phyloP scores from a whole-genome alignment of 2,888 invertebrate species.

The Isoperla grammatica region DNA sequence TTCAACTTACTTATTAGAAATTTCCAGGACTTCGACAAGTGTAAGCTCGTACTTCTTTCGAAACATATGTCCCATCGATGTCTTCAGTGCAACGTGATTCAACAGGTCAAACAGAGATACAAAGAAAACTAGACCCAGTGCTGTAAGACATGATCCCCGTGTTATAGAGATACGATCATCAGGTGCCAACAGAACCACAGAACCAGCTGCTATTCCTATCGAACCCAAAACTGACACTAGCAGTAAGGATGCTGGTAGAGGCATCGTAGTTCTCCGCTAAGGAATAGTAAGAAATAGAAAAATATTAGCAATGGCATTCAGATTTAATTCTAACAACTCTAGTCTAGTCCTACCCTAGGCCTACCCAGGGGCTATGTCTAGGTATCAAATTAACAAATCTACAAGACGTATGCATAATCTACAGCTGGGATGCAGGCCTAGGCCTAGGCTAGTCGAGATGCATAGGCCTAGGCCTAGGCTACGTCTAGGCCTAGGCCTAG shows the following conservation, averaged over 20 bases:
- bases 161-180: slow-evolving; percentile 52
- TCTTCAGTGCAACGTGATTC: slow-evolving; percentile 56
- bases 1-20: slow-evolving; percentile 64
- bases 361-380: no score
- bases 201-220: slow-evolving; percentile 43
- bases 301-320: no score
- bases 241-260: slow-evolving; percentile 38
- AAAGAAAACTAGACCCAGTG: slow-evolving; percentile 62
- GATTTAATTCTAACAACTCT: not conserved
- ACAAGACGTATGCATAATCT: no score
- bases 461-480: no score
- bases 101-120: slow-evolving; percentile 59
- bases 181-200: slow-evolving; percentile 47
- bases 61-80: slow-evolving; percentile 53
- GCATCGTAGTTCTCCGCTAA: slow-evolving; percentile 22
- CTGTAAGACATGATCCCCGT: slow-evolving; percentile 56
- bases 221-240: slow-evolving; percentile 44
- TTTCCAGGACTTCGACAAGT: slow-evolving; percentile 63
- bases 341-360: no score
- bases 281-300: no score
- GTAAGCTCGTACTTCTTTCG: slow-evolving; percentile 59
- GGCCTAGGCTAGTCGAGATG: no score
- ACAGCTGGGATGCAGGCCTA: no score
- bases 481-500: no score
- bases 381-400: no score